phyloP scores from a whole-genome alignment of 2,797 vertebrate species.

The Iguana delicatissima region DNA sequence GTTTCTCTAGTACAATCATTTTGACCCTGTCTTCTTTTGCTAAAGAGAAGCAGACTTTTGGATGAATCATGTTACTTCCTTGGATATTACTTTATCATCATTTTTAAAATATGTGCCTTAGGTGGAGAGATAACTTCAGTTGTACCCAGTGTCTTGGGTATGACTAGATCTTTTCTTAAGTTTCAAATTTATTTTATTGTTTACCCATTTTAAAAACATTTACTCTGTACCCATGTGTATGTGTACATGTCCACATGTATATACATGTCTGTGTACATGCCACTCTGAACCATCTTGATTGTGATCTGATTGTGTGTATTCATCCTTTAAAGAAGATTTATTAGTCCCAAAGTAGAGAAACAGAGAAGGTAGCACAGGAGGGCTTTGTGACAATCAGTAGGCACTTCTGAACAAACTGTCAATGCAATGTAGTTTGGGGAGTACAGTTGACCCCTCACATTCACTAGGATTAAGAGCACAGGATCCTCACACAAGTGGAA shows the following conservation, averaged over 20 bases:
- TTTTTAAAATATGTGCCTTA: too few species aligned
- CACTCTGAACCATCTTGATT: not conserved
- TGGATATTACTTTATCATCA: not conserved
- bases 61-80: not conserved
- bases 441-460: too few species aligned
- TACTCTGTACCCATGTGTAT: not conserved
- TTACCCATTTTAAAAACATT: too few species aligned
- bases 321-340: not conserved
- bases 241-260: not conserved
- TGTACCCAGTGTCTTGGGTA: not conserved
- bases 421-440: too few species aligned
- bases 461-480: too few species aligned
- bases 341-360: not conserved
- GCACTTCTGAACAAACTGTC: too few species aligned
- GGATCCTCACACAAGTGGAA: too few species aligned
- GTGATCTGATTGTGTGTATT: not conserved
- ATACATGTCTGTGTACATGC: too few species aligned
- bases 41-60: not conserved
- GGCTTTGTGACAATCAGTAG: too few species aligned
- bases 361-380: not conserved
- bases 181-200: not conserved
- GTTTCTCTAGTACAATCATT: not conserved
- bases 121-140: not conserved
- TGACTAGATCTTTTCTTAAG: not conserved
- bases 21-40: not conserved